These are phyloP conservation scores for Xylota segnis DNA, from an alignment of 2,888 invertebrate species.

Conservation along the genomic window DNA sequence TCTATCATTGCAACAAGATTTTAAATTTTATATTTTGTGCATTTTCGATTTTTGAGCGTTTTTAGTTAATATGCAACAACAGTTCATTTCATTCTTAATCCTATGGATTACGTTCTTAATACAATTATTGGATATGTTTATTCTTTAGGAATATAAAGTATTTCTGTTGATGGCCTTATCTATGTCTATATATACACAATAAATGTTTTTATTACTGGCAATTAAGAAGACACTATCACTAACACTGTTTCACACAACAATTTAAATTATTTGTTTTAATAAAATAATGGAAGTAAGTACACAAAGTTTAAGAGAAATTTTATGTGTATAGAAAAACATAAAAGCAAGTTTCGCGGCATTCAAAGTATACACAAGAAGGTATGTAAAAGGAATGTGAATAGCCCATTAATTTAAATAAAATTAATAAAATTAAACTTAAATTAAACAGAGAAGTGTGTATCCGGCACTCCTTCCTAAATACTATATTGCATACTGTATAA, in stretches of 20 bases:
- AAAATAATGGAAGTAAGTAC: constrained; percentile 26
- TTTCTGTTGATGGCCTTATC: constrained; percentile 45
- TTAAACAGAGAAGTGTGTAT: neutral
- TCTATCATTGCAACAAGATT: neutral
- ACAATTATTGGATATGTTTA: constrained; percentile 56
- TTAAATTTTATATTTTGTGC: neutral
- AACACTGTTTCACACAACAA: constrained; percentile 5
- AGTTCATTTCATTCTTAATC: neutral
- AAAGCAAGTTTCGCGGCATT: constrained; percentile 12
- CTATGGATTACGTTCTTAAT: neutral
- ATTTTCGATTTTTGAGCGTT: neutral
- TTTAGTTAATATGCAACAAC: neutral
- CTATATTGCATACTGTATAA: constrained; percentile 36
- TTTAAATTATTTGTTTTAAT: neutral
- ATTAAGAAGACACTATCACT: constrained; percentile 3
- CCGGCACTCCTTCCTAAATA: neutral
- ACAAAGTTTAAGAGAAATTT: neutral
- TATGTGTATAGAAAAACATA: neutral
- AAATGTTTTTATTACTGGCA: constrained; percentile 15
- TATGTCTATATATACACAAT: constrained; percentile 13
- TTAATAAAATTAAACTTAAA: neutral
- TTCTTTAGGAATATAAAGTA: constrained; percentile 56
- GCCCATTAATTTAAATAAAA: neutral
- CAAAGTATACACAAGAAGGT: neutral
- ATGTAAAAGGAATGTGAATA: constrained; percentile 16